Percentiles rank a stretch among this genome's conserved stretches.
phyloP scores from a whole-genome alignment of 2,888 invertebrate genomes.

The Hyposoter didymator region DNA sequence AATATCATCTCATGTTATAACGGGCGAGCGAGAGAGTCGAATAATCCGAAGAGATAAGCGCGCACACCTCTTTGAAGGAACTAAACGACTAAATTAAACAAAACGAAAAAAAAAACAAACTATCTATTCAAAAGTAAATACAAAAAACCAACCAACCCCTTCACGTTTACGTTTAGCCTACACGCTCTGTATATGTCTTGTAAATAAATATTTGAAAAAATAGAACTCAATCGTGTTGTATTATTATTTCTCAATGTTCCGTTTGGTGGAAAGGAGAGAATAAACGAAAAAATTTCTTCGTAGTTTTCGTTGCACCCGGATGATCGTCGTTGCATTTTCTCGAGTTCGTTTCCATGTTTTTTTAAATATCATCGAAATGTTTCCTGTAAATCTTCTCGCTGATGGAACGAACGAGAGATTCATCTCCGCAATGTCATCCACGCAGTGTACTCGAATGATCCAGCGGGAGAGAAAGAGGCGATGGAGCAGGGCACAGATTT shows the following conservation, averaged over 20 bases:
- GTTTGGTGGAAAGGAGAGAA: background rate
- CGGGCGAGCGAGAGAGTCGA: slow-evolving; percentile 26
- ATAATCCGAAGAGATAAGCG: slow-evolving; percentile 17
- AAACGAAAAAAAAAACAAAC: slow-evolving; percentile 33
- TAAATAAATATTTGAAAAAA: slow-evolving; percentile 82
- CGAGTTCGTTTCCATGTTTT: background rate
- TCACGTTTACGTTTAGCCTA: slow-evolving; percentile 78
- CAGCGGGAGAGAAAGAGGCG: slow-evolving; percentile 3
- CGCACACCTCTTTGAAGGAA: slow-evolving; percentile 58
- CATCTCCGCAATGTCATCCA: background rate
- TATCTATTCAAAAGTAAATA: slow-evolving; percentile 64
- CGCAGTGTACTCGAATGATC: background rate
- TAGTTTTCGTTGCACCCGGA: background rate
- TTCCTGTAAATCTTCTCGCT: background rate
- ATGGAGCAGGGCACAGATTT: slow-evolving; percentile 59
- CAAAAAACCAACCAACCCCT: slow-evolving; percentile 69
- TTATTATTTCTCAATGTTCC: background rate
- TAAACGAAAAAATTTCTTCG: background rate
- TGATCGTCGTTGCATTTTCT: background rate
- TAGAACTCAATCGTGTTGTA: slow-evolving; percentile 33
- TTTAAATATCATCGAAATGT: background rate
- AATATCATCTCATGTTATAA: background rate
- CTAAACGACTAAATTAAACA: slow-evolving; percentile 35
- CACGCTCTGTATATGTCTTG: slow-evolving; percentile 83
- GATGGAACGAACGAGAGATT: background rate